Percentiles rank a stretch among this genome's conserved stretches.
Conservation (phyloP, 2,113 vertebrate genomes). For the Charina bottae region DNA sequence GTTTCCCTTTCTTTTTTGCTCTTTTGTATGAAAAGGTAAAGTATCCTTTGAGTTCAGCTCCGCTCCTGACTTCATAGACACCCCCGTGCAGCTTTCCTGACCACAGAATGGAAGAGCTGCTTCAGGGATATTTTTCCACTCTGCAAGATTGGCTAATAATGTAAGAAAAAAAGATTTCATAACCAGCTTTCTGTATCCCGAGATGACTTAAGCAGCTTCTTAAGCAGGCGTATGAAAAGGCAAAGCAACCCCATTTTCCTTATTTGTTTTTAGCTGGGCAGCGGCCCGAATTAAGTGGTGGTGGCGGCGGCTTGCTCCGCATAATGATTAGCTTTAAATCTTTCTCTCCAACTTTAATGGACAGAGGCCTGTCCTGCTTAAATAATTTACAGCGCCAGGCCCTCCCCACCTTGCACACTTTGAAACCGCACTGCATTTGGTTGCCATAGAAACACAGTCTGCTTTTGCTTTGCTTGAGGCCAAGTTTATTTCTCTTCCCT, state of each 20-base stretch:
- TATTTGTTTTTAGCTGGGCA: not conserved
- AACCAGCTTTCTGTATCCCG: not conserved
- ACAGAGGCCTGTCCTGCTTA: slow-evolving; percentile 55
- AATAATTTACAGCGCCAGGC: slow-evolving; percentile 67
- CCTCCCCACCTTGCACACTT: not conserved
- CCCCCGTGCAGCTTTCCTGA: not conserved
- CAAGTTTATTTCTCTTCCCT: slow-evolving; percentile 51
- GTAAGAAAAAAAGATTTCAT: not conserved
- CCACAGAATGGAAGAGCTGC: not conserved
- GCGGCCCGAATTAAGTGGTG: not conserved
- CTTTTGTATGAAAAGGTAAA: no score
- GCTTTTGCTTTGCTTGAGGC: slow-evolving; percentile 62
- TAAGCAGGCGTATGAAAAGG: fast-evolving
- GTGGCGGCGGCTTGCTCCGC: not conserved
- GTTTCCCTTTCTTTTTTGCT: no score
- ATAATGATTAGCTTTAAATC: slow-evolving; percentile 61
- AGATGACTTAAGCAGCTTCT: fast-evolving
- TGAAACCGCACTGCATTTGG: slow-evolving; percentile 38
- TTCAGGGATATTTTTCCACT: not conserved
- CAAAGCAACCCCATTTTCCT: not conserved
- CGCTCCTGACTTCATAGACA: not conserved
- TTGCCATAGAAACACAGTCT: slow-evolving; percentile 77
- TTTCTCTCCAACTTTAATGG: slow-evolving; percentile 56
- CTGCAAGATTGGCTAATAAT: not conserved
- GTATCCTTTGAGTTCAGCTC: no score